Percentiles rank a stretch among this genome's conserved stretches.
These are phyloP conservation scores for Sebastolobus alascanus DNA, from an alignment of 2,797 vertebrate species.

Conservation along the genomic window DNA sequence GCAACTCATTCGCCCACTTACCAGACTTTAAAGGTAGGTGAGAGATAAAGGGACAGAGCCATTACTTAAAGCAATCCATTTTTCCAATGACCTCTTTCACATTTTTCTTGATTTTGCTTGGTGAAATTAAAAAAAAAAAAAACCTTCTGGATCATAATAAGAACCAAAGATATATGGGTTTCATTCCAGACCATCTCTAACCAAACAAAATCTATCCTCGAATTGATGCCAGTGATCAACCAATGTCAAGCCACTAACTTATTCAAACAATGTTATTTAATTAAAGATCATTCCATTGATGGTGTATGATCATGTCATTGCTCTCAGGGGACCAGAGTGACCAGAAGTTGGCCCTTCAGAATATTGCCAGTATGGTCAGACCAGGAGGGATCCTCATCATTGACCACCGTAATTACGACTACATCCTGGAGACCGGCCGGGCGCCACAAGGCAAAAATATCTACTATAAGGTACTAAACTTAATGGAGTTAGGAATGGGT, in stretches of 20 bases:
- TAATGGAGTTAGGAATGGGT: background rate
- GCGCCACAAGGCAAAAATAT: constrained; percentile 97
- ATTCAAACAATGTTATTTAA: background rate
- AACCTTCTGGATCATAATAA: background rate
- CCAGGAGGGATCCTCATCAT: constrained; percentile 94
- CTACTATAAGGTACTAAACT: constrained; percentile 93
- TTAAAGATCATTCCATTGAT: background rate
- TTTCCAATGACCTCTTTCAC: background rate
- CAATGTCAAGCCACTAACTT: background rate
- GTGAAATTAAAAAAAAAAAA: background rate
- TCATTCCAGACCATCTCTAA: background rate
- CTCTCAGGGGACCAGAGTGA: constrained; percentile 94
- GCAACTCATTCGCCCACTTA: constrained; percentile 97
- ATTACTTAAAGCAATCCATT: background rate
- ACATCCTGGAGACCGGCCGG: constrained; percentile 93
- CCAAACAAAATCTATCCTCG: background rate
- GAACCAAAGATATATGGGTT: background rate
- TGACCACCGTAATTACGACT: constrained; percentile 98
- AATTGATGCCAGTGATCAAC: background rate
- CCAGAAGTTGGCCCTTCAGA: constrained; percentile 92
- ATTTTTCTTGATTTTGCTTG: background rate
- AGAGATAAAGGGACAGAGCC: background rate
- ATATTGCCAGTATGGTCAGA: constrained; percentile 95
- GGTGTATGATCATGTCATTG: background rate
- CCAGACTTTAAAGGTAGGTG: constrained; percentile 94